Percentiles rank a stretch among this genome's conserved stretches.
Conservation (phyloP, 2,888 invertebrate species). For the Eubasilissa splendida region DNA sequence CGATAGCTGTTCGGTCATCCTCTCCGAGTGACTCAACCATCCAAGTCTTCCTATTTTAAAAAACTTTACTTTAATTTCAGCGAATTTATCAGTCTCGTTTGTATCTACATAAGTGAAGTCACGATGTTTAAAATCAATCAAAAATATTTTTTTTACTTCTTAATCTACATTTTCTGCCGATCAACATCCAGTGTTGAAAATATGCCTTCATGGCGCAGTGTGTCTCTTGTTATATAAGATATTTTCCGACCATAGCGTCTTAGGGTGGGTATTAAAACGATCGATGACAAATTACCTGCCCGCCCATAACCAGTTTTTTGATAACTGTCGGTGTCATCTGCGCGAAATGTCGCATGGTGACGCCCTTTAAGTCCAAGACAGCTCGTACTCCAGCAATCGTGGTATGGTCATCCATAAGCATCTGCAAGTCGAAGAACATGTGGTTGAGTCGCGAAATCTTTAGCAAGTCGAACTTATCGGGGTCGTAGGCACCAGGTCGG, state of each 20-base stretch:
- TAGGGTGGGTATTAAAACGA: neutral
- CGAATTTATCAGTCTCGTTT: too few species aligned
- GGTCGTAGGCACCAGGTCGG: slow-evolving; percentile 69
- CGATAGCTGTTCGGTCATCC: too few species aligned
- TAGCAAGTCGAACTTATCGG: slow-evolving; percentile 64
- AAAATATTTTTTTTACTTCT: too few species aligned
- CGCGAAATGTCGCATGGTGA: slow-evolving; percentile 69
- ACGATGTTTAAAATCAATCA: too few species aligned
- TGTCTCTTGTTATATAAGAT: neutral
- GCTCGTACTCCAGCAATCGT: slow-evolving; percentile 67
- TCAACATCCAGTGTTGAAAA: too few species aligned
- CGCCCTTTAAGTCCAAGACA: slow-evolving; percentile 71
- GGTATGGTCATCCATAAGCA: slow-evolving; percentile 72
- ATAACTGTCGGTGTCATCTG: slow-evolving; percentile 71
- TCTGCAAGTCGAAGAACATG: slow-evolving; percentile 65
- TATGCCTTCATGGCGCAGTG: neutral
- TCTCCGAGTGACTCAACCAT: too few species aligned
- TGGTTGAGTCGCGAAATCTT: slow-evolving; percentile 63
- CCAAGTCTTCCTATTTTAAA: too few species aligned
- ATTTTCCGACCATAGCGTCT: too few species aligned
- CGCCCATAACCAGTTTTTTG: slow-evolving; percentile 69
- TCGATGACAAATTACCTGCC: slow-evolving; percentile 61
- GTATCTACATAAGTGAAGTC: too few species aligned
- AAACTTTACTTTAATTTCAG: too few species aligned
- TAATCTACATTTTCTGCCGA: too few species aligned